phyloP scores from a whole-genome alignment of 2,888 invertebrate species.

The Temnothorax ravouxi region DNA sequence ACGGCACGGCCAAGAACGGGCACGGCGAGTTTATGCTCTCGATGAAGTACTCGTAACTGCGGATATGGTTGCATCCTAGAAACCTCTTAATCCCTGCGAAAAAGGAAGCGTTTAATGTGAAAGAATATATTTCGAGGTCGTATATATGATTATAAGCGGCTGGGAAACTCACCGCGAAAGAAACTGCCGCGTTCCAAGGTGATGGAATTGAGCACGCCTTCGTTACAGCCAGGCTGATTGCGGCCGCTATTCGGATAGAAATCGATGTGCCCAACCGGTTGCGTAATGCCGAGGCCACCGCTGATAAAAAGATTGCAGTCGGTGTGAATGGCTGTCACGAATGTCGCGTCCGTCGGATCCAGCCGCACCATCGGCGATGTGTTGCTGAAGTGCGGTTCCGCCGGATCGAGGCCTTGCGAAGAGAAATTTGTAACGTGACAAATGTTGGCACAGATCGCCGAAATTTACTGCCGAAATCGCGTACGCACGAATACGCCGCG shows the following conservation, averaged over 20 bases:
- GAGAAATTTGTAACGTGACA: constrained; percentile 64
- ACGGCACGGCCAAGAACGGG: constrained; percentile 92
- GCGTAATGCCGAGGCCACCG: constrained; percentile 93
- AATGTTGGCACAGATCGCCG: not conserved
- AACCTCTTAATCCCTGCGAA: constrained; percentile 89
- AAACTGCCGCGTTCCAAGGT: constrained; percentile 89
- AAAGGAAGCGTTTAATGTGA: constrained; percentile 11
- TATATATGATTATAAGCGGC: not conserved
- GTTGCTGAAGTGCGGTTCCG: constrained; percentile 95
- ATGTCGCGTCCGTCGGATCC: constrained; percentile 94
- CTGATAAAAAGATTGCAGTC: constrained; percentile 93
- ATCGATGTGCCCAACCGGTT: constrained; percentile 95
- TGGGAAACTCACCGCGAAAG: constrained; percentile 87
- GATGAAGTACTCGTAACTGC: constrained; percentile 93
- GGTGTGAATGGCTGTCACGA: constrained; percentile 96
- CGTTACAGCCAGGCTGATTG: constrained; percentile 91
- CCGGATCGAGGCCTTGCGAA: constrained; percentile 92
- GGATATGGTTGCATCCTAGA: constrained; percentile 95
- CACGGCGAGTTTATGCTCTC: constrained; percentile 94
- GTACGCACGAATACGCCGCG: not conserved
- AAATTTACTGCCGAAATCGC: constrained; percentile 1
- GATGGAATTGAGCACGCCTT: constrained; percentile 89
- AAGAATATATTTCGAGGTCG: not conserved
- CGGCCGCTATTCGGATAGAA: constrained; percentile 97
- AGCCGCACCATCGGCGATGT: constrained; percentile 93